Evolutionary conservation across 2,797 vertebrate genomes (phyloP), one percentile per base, ranked within the genome.

Genomic region (Acanthornis magna): DNA sequence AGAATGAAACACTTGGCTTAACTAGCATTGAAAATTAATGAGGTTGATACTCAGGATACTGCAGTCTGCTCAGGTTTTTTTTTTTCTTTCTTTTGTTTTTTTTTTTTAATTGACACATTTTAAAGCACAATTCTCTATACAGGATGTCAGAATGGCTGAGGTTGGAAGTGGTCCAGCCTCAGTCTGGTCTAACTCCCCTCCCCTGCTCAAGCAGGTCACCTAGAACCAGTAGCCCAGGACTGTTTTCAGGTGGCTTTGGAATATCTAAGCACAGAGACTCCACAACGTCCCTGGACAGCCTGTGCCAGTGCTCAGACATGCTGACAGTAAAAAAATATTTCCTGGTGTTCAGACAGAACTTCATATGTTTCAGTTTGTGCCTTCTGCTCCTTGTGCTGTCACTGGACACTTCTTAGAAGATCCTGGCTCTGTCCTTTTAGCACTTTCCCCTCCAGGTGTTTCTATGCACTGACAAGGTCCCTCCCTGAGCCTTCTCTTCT

Each of bases 31-130:
- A 78, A 91, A 88, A 77, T 38, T 6, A 78, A 76, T 91, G 66
- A 95, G 75, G 32, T 65, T 82, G 88, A 67, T 95, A 91, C 53
- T 97, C n/a, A 93, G 93, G 61, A 92, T 91, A 63, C 23, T 68
- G 38, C 25, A 83, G 58, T 78, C 20, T 54, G 16, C 38, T 66
- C 29, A 22, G 60, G 45, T 71, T 65, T 42, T 42, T 42, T 40
- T 38, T 38, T 38, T 38, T 38, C 12, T 38, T 38, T 11, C 10
- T 38, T 38, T 38, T 5, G 38, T 38, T 25, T 70, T 65, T 73
- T 83, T 53, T 50, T 83, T 83, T 87, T 15, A 1, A 70, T 5
- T 81, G 75, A 60, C 43, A 83, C 15, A 40, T 90, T 96, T 95
- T 42, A 65, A 88, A 66, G 30, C 22, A 53, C 25, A 66, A 0